phyloP scores from a whole-genome alignment of 2,113 vertebrate species.

The Neomonachus schauinslandi region DNA sequence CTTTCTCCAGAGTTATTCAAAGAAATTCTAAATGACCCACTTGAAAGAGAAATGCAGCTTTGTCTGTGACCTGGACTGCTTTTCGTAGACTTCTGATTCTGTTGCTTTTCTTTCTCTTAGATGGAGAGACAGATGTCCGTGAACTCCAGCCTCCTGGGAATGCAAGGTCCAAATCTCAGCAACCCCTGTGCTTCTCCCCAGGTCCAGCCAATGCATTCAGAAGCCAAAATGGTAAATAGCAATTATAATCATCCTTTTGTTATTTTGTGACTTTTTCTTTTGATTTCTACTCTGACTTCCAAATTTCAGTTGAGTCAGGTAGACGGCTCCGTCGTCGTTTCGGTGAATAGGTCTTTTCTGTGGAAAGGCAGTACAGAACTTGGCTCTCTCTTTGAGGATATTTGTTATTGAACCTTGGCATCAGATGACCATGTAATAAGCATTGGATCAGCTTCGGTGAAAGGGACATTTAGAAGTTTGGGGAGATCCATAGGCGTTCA shows the following conservation, averaged over 20 bases:
- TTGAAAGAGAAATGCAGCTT: constrained; percentile 47
- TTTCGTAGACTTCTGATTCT: constrained; percentile 54
- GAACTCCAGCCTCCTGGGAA: constrained; percentile 98
- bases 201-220: constrained; percentile 98
- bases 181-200: constrained; percentile 96
- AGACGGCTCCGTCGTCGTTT: not conserved
- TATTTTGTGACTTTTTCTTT: constrained; percentile 49
- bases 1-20: constrained; percentile 69
- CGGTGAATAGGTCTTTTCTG: constrained; percentile 66
- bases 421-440: constrained; percentile 13
- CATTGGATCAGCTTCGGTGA: not conserved
- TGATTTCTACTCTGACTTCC: constrained; percentile 59
- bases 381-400: constrained; percentile 21
- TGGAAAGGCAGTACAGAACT: not conserved
- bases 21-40: constrained; percentile 66
- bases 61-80: constrained; percentile 32
- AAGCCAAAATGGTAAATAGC: constrained; percentile 97
- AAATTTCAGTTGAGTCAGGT: constrained; percentile 51
- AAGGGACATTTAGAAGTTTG: not conserved
- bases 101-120: constrained; percentile 84
- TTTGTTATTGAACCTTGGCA: not conserved
- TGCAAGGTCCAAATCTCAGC: constrained; percentile 96
- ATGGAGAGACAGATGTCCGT: constrained; percentile 99
- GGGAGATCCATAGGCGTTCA: not conserved
- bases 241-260: not conserved